Evolutionary conservation across 2,797 vertebrate species (phyloP).

Genomic region (Rhinatrema bivittatum): DNA sequence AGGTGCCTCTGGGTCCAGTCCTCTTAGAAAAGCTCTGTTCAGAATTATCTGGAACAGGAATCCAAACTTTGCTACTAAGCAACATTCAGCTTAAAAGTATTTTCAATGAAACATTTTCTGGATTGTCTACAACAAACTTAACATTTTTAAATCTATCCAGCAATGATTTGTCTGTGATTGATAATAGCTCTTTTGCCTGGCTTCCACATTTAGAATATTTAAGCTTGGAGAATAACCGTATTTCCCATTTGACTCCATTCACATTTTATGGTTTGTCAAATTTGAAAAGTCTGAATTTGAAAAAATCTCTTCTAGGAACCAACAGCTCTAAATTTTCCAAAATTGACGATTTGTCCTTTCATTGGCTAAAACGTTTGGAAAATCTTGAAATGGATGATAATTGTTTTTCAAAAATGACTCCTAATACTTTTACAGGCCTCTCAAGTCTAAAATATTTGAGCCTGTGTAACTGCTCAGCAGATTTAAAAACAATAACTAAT

Average conservation of each 20-base stretch:
- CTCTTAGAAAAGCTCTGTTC: conserved; percentile 52
- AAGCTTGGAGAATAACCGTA: conserved; percentile 61
- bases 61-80: conserved; percentile 65
- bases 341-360: conserved; percentile 78
- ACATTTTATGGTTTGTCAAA: conserved; percentile 71
- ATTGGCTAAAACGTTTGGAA: conserved; percentile 60
- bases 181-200: conserved; percentile 67
- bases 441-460: conserved; percentile 64
- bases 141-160: conserved; percentile 69
- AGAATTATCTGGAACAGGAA: conserved; percentile 65
- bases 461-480: conserved; percentile 57
- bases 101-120: conserved; percentile 57
- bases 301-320: conserved; percentile 49
- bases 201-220: conserved; percentile 63
- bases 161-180: conserved; percentile 59
- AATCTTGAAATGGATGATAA: conserved; percentile 67
- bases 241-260: conserved; percentile 51
- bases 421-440: conserved; percentile 72
- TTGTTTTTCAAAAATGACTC: conserved; percentile 46
- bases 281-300: conserved; percentile 67
- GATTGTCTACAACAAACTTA: conserved; percentile 67
- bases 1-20: conserved; percentile 43
- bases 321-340: conserved; percentile 17
- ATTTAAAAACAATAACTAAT: conserved; percentile 59
- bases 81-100: conserved; percentile 48